Base-by-base conservation (phyloP, 2,113 vertebrate species). In the Myiozetetes cayanensis region DNA sequence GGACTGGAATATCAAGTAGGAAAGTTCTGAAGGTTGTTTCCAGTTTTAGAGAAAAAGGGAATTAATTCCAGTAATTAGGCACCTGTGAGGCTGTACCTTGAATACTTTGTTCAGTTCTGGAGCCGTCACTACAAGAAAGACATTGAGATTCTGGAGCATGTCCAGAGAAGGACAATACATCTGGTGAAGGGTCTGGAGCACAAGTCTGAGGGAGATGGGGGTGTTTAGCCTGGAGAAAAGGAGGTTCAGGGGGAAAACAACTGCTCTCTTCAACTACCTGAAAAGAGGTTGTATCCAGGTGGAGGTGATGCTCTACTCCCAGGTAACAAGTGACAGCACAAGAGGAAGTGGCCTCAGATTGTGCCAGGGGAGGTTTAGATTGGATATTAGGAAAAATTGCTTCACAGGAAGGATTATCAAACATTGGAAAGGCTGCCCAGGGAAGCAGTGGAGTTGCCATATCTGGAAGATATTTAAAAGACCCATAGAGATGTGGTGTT, bases 291-390 rank as follows among this genome's bases (percentile, higher is more conserved):
- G 20, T 17, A 31, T 21, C 39, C 20, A 10, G 14, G 17, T 12
- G 46, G 4, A 4, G 4, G 5, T 47, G 0, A 0, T 12, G 8
- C 16, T 53, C 19, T 53, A 21, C 30, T 61, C 13, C 24, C 30
- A 22, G 13, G 20, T 47, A 35, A 25, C 46, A 82, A 47, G 28
- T 7, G 4, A 35, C 9, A 61, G 46, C 2, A 27, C 17, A 31
- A 47, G n/a, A 41, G 25, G 25, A 55, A 76, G 55, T 1, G 5
- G 25, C 71, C 25, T 55, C 71, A 41, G 8, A 18, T 4, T 35
- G 21, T 0, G 0, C 14, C 47, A 55, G 24, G n/a, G n/a, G n/a
- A 55, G 17, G 11, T 62, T 55, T 55, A 41, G 30, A 31, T 47
- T 35, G 25, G 47, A 41, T 47, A 35, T 47, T 25, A 47, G 6